These are phyloP conservation scores for Sebastes hubbsi DNA, from an alignment of 2,797 vertebrate genomes.

Conservation along the genomic window DNA sequence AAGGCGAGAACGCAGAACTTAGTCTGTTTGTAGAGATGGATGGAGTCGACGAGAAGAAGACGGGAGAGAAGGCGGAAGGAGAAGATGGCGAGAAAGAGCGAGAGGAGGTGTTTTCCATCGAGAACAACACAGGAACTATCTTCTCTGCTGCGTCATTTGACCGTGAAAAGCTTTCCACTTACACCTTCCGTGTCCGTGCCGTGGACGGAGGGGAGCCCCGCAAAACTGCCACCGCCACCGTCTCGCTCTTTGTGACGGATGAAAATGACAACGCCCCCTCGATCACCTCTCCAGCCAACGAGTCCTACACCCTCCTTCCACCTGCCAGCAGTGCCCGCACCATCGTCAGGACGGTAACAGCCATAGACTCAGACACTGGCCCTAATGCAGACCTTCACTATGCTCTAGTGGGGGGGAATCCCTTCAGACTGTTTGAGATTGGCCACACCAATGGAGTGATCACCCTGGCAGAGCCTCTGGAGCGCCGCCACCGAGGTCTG, in stretches of 20 bases:
- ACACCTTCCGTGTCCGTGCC: conserved; percentile 94
- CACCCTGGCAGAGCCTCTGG: conserved; percentile 92
- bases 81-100: conserved; percentile 67
- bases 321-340: conserved; percentile 92
- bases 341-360: conserved; percentile 89
- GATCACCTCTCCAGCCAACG: conserved; percentile 89
- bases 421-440: conserved; percentile 94
- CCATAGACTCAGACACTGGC: conserved; percentile 89
- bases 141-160: conserved; percentile 94
- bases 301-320: conserved; percentile 91
- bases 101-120: conserved; percentile 88
- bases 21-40: conserved; percentile 91
- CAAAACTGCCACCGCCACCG: conserved; percentile 90
- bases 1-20: conserved; percentile 93
- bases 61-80: conserved; percentile 56
- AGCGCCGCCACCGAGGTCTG: conserved; percentile 92
- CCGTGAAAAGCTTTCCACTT: conserved; percentile 90
- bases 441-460: conserved; percentile 92
- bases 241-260: conserved; percentile 95
- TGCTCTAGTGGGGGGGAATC: conserved; percentile 93
- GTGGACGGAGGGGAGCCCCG: conserved; percentile 93
- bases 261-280: conserved; percentile 95
- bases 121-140: conserved; percentile 97
- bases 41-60: conserved; percentile 64
- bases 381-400: conserved; percentile 93